A percentile compares a stretch with the other conserved stretches of the same genome.
phyloP scores from a whole-genome alignment of 2,113 vertebrate species.

The Sinosuthora webbiana region DNA sequence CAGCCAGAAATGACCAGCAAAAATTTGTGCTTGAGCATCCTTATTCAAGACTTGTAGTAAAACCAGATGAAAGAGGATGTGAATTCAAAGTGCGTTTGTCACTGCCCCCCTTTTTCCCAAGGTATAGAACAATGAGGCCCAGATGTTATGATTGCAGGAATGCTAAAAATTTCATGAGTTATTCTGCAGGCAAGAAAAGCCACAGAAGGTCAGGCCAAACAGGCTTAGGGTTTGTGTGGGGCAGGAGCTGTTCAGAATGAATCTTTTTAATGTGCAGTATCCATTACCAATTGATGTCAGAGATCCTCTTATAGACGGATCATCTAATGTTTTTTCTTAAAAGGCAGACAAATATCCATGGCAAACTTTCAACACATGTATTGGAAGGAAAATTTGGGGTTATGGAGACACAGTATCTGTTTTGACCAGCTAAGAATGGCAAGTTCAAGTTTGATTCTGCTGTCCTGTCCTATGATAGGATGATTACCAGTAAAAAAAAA shows the following conservation, averaged over 20 bases:
- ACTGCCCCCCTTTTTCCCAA: slow-evolving; percentile 34
- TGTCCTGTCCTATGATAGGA: neutral
- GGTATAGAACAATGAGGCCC: slow-evolving; percentile 36
- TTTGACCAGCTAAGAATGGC: slow-evolving; percentile 24
- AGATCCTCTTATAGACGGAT: slow-evolving; percentile 28
- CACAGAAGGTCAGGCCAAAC: slow-evolving; percentile 40
- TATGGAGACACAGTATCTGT: neutral
- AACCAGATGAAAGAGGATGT: neutral
- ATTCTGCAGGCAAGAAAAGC: slow-evolving; percentile 53
- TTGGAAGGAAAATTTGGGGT: slow-evolving; percentile 7
- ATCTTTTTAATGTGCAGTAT: slow-evolving; percentile 27
- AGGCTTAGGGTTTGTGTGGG: neutral
- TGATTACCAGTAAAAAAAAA: neutral
- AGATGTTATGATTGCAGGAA: slow-evolving; percentile 62
- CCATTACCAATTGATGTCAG: slow-evolving; percentile 59
- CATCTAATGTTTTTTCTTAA: slow-evolving; percentile 30
- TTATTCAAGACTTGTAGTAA: slow-evolving; percentile 46
- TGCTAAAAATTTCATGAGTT: slow-evolving; percentile 67
- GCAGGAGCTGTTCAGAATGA: neutral
- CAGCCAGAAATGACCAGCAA: neutral
- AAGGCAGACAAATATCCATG: slow-evolving; percentile 43
- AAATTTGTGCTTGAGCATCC: neutral
- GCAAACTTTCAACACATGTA: slow-evolving; percentile 37
- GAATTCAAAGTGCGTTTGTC: slow-evolving; percentile 12
- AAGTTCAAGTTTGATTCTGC: slow-evolving; percentile 40